Evolutionary conservation across 2,888 invertebrate genomes (phyloP).

Genomic region (Dicyrtomina minuta): DNA sequence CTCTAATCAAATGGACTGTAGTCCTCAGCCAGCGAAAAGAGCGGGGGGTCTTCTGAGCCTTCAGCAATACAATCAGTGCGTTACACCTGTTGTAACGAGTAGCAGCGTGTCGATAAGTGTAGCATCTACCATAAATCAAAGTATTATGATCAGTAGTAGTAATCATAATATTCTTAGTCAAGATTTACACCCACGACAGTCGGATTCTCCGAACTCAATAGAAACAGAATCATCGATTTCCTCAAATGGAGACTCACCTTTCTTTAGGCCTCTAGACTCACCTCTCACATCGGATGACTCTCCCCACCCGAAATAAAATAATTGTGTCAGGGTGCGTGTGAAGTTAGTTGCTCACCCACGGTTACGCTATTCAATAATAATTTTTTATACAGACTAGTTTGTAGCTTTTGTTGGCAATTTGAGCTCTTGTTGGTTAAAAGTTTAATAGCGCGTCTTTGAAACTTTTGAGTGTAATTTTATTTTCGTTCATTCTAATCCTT

Average conservation of each 20-base stretch:
- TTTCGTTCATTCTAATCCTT: no score
- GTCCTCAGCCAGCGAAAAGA: conserved; percentile 52
- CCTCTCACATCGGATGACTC: conserved; percentile 49
- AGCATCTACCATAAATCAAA: conserved; percentile 20
- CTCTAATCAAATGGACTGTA: conserved; percentile 51
- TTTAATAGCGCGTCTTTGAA: no score
- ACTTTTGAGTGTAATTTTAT: no score
- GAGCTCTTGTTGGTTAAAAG: no score
- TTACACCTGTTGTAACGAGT: not conserved
- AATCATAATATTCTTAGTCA: conserved; percentile 26
- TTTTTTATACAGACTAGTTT: no score
- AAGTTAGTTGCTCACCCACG: no score
- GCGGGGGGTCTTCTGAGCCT: conserved; percentile 49
- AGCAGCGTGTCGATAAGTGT: conserved; percentile 25
- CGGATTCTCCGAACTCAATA: conserved; percentile 52
- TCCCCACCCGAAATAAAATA: conserved; percentile 38
- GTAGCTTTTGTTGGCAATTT: no score
- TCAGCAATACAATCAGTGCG: conserved; percentile 28
- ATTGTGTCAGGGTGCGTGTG: not conserved
- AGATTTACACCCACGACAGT: conserved; percentile 26
- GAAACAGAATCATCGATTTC: conserved; percentile 52
- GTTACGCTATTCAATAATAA: no score
- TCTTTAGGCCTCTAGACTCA: conserved; percentile 52
- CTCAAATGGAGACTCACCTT: conserved; percentile 49
- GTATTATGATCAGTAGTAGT: conserved; percentile 16